A percentile compares a stretch with the other conserved stretches of the same genome.
phyloP scores from a whole-genome alignment of 2,797 vertebrate genomes.

The Cygnus olor region DNA sequence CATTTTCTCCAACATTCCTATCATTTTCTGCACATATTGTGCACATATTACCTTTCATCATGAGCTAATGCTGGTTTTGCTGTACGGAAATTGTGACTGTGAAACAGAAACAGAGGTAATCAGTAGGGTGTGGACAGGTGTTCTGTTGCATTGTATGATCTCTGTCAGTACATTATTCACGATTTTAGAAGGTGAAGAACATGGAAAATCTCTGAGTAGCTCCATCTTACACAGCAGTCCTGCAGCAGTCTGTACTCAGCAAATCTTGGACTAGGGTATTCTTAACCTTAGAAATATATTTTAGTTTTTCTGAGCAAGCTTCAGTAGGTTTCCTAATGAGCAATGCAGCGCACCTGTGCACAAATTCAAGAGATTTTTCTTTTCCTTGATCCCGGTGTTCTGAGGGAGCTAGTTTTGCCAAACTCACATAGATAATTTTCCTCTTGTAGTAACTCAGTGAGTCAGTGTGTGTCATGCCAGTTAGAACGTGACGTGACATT shows the following conservation, averaged over 20 bases:
- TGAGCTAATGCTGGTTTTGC: background rate
- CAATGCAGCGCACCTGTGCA: background rate
- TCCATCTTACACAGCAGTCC: background rate
- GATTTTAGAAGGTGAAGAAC: background rate
- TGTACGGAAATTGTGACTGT: background rate
- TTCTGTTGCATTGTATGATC: background rate
- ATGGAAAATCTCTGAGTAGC: background rate
- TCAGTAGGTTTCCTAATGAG: background rate
- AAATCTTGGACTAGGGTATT: background rate
- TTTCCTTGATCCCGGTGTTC: background rate
- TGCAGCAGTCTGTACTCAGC: background rate
- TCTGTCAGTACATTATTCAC: background rate
- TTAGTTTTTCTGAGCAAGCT: background rate
- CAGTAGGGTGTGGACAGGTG: background rate
- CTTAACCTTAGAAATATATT: background rate
- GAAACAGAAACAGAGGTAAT: background rate
- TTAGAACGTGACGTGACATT: conserved; percentile 55
- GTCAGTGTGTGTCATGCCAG: conserved; percentile 9
- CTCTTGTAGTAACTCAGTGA: conserved; percentile 29
- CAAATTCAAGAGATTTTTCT: background rate
- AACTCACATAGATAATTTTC: background rate
- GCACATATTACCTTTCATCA: background rate
- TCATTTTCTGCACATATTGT: background rate
- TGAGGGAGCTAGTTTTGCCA: background rate
- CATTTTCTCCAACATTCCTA: conserved; percentile 1